Percentiles rank a stretch among this genome's conserved stretches.
Evolutionary conservation across 2,797 vertebrate genomes (phyloP).

Genomic region (Echeneis naucrates): DNA sequence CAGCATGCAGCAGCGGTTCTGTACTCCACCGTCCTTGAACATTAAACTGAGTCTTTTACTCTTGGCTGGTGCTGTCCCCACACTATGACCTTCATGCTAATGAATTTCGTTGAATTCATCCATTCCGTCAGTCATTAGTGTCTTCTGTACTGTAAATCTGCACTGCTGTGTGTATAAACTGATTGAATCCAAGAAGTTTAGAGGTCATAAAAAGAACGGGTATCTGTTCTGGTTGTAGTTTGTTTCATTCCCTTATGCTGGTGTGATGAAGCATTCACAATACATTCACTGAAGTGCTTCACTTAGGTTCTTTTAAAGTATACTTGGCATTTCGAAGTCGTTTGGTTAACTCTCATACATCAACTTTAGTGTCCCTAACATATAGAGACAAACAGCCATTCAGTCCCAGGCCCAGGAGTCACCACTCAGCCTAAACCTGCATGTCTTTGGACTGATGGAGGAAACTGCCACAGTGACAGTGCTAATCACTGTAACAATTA

Average conservation of each 20-base stretch:
- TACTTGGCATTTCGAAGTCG: not conserved
- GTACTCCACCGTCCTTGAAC: constrained; percentile 47
- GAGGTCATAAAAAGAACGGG: constrained; percentile 2
- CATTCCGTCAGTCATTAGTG: no score
- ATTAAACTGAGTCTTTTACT: constrained; percentile 25
- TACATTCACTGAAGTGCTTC: not conserved
- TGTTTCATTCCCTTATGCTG: not conserved
- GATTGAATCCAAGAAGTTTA: not conserved
- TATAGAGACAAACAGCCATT: no score
- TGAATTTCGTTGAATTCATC: not conserved
- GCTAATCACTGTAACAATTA: no score
- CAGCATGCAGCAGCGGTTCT: constrained; percentile 12
- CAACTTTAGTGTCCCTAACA: not conserved
- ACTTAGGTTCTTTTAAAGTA: not conserved
- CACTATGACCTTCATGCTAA: constrained; percentile 2
- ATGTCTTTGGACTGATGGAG: no score
- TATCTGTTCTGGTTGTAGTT: no score
- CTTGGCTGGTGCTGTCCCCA: constrained; percentile 14
- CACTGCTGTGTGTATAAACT: no score
- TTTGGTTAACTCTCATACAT: not conserved
- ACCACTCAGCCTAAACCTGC: no score
- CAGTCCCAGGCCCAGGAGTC: no score
- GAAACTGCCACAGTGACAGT: no score
- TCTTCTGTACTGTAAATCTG: not conserved
- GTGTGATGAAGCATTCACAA: not conserved